Percentiles rank a stretch among this genome's conserved stretches.
phyloP scores from a whole-genome alignment of 2,113 vertebrate species.

The Bucco capensis region DNA sequence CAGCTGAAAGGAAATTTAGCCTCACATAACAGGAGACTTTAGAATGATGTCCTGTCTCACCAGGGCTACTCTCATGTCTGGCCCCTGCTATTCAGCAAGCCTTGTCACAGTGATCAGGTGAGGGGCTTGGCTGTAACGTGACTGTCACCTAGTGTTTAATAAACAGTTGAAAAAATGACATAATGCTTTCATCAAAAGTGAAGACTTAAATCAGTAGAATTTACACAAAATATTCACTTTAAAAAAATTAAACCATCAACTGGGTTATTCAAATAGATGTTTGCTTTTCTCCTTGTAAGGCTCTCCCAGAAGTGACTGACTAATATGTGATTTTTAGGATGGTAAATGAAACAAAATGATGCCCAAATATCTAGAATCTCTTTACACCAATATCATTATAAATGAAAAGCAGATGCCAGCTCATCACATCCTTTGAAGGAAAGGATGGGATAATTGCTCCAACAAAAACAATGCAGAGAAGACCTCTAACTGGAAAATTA shows the following conservation, averaged over 20 bases:
- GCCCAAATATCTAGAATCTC: background rate
- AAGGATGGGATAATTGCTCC: background rate
- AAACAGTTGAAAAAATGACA: background rate
- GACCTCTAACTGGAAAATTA: background rate
- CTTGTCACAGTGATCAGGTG: background rate
- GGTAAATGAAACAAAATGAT: background rate
- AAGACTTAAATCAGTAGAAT: background rate
- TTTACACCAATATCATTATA: background rate
- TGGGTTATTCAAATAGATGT: background rate
- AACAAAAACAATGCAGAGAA: background rate
- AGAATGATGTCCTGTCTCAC: background rate
- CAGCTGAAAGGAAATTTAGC: background rate
- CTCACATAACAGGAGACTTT: background rate
- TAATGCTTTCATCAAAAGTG: background rate
- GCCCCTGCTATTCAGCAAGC: background rate
- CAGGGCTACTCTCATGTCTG: background rate
- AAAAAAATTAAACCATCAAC: background rate
- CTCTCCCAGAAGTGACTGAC: background rate
- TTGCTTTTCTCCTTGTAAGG: background rate
- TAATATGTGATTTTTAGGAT: background rate
- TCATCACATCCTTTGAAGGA: background rate
- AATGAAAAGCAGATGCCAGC: background rate
- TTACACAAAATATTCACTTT: background rate
- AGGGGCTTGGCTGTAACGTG: background rate
- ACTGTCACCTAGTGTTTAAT: background rate